These are phyloP conservation scores for Caenorhabditis sp. DNA, from an alignment of 2,888 invertebrate genomes.

Conservation along the genomic window DNA sequence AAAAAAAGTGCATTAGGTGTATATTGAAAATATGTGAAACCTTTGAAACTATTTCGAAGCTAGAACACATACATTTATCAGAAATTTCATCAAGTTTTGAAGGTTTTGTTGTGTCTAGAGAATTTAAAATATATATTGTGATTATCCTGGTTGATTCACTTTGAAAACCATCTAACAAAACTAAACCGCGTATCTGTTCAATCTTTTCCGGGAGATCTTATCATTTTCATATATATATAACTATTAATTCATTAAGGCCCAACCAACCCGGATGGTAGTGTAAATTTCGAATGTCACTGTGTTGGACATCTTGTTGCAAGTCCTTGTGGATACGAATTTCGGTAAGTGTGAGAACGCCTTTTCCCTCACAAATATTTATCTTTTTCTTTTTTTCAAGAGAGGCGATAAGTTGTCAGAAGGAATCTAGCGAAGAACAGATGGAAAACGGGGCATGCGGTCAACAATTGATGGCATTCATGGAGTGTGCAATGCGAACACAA, in stretches of 20 bases:
- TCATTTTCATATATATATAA: neutral
- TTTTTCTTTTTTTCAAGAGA: constrained; percentile 23
- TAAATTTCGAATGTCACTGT: constrained; percentile 70
- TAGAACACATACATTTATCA: too few species aligned
- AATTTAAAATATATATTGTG: too few species aligned
- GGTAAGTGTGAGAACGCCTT: constrained; percentile 16
- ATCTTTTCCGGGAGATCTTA: too few species aligned
- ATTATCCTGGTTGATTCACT: too few species aligned
- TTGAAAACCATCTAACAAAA: too few species aligned
- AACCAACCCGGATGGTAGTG: constrained; percentile 64
- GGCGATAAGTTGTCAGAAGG: constrained; percentile 66
- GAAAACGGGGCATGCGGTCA: constrained; percentile 65
- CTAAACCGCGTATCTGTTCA: too few species aligned
- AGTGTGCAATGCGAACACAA: constrained; percentile 64
- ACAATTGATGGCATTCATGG: constrained; percentile 66
- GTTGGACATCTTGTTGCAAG: constrained; percentile 68
- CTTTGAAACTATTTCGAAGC: too few species aligned
- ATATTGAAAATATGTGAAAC: too few species aligned
- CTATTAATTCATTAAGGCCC: constrained; percentile 52
- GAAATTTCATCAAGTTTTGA: too few species aligned
- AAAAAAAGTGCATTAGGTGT: too few species aligned
- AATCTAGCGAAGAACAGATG: constrained; percentile 58
- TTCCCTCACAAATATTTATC: neutral
- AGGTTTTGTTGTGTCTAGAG: too few species aligned
- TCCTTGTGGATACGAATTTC: constrained; percentile 67